Base-by-base conservation (phyloP, 2,888 invertebrate species). In the Mythimna impura region DNA sequence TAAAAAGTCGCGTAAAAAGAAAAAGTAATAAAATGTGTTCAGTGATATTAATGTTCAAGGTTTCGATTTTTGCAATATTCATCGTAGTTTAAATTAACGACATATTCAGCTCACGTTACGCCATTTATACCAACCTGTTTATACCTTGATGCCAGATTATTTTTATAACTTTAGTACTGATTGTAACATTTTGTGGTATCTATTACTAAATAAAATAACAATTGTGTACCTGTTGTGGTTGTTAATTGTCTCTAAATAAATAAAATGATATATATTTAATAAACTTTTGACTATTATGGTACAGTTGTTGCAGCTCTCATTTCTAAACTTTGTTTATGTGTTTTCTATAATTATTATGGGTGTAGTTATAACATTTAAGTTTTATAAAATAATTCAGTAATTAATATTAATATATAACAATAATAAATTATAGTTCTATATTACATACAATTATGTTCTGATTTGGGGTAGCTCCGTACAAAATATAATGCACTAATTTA, bases 1-100 rank as follows among this genome's bases (percentile, higher is more conserved):
- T 88, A 96, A 96, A 89, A 97, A 97, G 89, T 94, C 97, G 67
- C 97, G 97, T 89, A 97, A 96, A 89, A 97, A 97, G 94, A 97
- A 97, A 90, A 97, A 97, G 93, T 97, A 97, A 96, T 89, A 87
- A 86, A 88, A 89, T 91, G 93, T 93, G 92, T 93, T 93, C 92
- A 92, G 71, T 74, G 75, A 86, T 79, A 84, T 83, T 88, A 89
- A 89, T 87, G 84, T 89, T 89, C 86, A 82, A 85, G 86, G 89
- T 88, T 89, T 88, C 85, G 82, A 87, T 87, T 88, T 86, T 86
- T 88, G 84, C 90, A 87, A 88, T 87, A 88, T 90, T 90, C 90
- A 90, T 91, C 90, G 90, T 85, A 85, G 79, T 85, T 82, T 78
- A 72, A 78, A 82, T 65, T 72, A 88, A 86, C 76, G 84, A 86